phyloP scores from a whole-genome alignment of 1,140 invertebrate species.

The Caenorhabditis brenneri region DNA sequence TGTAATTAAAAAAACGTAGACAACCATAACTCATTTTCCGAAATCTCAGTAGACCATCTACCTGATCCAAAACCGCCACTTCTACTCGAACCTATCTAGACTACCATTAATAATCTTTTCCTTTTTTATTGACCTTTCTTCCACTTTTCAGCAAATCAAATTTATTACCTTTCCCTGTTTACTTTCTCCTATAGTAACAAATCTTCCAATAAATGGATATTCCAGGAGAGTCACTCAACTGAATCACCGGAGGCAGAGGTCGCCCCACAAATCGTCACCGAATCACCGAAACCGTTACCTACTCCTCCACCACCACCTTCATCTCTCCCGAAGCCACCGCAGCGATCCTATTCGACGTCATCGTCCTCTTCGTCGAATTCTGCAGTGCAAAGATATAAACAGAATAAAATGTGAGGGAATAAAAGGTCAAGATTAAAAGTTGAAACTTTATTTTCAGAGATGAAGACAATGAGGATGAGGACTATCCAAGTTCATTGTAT shows the following conservation, averaged over 20 bases:
- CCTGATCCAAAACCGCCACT: neutral
- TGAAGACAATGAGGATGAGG: neutral
- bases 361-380: conserved; percentile 12
- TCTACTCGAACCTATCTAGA: neutral
- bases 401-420: neutral
- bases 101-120: neutral
- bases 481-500: conserved; percentile 1
- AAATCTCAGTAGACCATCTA: neutral
- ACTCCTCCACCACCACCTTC: neutral
- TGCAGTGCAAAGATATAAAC: neutral
- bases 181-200: neutral
- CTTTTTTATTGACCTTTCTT: neutral
- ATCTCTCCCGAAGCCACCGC: neutral
- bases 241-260: neutral
- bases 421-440: neutral
- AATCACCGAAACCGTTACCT: neutral
- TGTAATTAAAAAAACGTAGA: too few relatives aligned
- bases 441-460: neutral
- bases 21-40: too few relatives aligned
- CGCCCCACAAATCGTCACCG: neutral
- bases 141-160: neutral
- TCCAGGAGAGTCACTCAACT: conserved; percentile 9
- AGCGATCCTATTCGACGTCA: conserved; percentile 12
- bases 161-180: neutral
- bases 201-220: neutral